These are phyloP conservation scores for Notothenia coriiceps DNA, from an alignment of 2,113 vertebrate species.

Conservation along the genomic window DNA sequence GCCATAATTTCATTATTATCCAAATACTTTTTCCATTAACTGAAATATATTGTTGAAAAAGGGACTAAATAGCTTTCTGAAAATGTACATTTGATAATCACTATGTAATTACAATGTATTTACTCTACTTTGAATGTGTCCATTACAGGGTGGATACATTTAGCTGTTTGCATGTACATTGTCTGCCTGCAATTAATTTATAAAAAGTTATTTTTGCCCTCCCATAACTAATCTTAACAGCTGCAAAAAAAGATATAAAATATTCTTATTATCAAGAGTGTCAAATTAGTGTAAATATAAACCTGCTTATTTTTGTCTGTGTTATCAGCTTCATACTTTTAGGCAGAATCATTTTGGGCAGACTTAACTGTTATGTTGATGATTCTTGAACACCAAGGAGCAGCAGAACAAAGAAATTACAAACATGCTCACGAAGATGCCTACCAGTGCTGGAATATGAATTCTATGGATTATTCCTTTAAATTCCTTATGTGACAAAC, in stretches of 20 bases:
- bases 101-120: too few relatives aligned
- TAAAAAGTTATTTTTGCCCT: not conserved
- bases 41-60: too few relatives aligned
- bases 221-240: conserved; percentile 20
- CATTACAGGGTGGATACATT: too few relatives aligned
- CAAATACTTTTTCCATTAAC: too few relatives aligned
- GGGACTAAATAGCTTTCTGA: too few relatives aligned
- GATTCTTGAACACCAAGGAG: conserved; percentile 9
- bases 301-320: not conserved
- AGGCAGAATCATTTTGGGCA: not conserved
- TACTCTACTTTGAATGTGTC: too few relatives aligned
- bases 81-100: too few relatives aligned
- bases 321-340: conserved; percentile 7
- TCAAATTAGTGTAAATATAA: conserved; percentile 10
- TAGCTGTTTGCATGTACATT: too few relatives aligned
- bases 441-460: conserved; percentile 50
- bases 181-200: too few relatives aligned
- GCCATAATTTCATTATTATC: too few relatives aligned
- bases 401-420: not conserved
- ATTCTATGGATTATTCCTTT: conserved; percentile 22
- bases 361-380: conserved; percentile 10
- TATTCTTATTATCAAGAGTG: conserved; percentile 5
- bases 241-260: conserved; percentile 6
- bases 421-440: not conserved
- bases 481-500: conserved; percentile 18